phyloP scores from a whole-genome alignment of 2,888 invertebrate species.

The Polydrusus cervinus region DNA sequence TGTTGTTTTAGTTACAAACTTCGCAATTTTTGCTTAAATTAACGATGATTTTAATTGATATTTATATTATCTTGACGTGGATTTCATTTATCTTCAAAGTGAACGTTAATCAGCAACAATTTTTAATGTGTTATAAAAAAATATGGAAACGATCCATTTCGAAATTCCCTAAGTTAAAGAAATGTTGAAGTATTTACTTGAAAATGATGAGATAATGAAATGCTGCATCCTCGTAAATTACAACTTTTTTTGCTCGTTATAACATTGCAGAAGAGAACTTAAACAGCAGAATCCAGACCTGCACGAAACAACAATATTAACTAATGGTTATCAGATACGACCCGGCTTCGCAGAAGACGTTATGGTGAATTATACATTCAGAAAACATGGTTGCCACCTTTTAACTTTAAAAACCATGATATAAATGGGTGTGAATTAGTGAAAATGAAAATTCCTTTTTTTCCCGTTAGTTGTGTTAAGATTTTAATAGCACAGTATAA shows the following conservation, averaged over 20 bases:
- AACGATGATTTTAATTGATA: no score
- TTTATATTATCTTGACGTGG: no score
- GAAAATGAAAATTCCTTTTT: not conserved
- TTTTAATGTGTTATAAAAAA: no score
- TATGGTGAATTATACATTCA: slow-evolving; percentile 45
- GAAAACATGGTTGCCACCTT: slow-evolving; percentile 44
- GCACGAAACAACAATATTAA: slow-evolving; percentile 54
- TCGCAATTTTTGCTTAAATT: no score
- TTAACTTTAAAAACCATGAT: not conserved
- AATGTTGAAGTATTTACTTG: not conserved
- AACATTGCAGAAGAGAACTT: slow-evolving; percentile 36
- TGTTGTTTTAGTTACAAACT: no score
- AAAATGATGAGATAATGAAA: not conserved
- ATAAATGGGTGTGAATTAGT: not conserved
- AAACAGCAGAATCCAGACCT: slow-evolving; percentile 52
- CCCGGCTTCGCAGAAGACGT: slow-evolving; percentile 52
- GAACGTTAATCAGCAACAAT: no score
- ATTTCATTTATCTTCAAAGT: no score
- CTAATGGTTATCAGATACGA: slow-evolving; percentile 53
- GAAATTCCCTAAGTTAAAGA: not conserved
- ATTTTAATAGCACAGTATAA: no score
- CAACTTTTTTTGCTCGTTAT: not conserved
- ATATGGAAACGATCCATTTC: not conserved
- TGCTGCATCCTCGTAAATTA: slow-evolving; percentile 2
- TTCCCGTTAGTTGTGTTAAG: no score